Evolutionary conservation across 2,888 invertebrate species (phyloP), one percentile per base, ranked within the genome.

Genomic region (Heliconius aoede): DNA sequence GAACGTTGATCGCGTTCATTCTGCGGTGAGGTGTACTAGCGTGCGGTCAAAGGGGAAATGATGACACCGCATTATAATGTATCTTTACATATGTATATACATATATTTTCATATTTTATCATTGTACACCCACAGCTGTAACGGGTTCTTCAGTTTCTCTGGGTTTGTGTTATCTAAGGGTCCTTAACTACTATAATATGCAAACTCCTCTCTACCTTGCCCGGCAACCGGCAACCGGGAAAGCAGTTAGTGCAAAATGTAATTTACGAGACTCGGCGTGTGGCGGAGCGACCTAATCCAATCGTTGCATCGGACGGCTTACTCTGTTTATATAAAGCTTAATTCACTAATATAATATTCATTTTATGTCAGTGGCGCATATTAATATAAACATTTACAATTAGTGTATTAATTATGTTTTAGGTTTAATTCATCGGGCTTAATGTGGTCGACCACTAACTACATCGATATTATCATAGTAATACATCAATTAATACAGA

Each of bases 1-100:
- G 78, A 79, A 78, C 78, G 78, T 73, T 72, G 58, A 78, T 80
- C 80, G 77, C 78, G 76, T 68, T 75, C 74, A 77, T 76, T 78
- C 77, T 78, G 84, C 76, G 83, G 83, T 83, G 74, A 81, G 77
- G 72, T 79, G 75, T 78, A 74, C 74, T 80, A 76, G 72, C 77
- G 74, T 79, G 80, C 72, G 81, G 81, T 81, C 74, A 76, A 78
- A 78, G 76, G 78, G 74, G 79, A 74, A 76, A 76, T 78, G 60
- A 78, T 71, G 78, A 65, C 80, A 80, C 75, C 78, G 80, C 80
- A 80, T 80, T 78, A 51, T 60, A 36, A 32, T 72, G 11, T 71
- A 55, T 8, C 24, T 67, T 26, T 46, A 69, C 11, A 26, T 21
- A 60, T 30, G 40, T 28, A 51, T 18, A 28, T 7, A 30, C 40